A percentile compares a stretch with the other conserved stretches of the same genome.
phyloP scores from a whole-genome alignment of 2,888 invertebrate genomes.

The Bibio marci region DNA sequence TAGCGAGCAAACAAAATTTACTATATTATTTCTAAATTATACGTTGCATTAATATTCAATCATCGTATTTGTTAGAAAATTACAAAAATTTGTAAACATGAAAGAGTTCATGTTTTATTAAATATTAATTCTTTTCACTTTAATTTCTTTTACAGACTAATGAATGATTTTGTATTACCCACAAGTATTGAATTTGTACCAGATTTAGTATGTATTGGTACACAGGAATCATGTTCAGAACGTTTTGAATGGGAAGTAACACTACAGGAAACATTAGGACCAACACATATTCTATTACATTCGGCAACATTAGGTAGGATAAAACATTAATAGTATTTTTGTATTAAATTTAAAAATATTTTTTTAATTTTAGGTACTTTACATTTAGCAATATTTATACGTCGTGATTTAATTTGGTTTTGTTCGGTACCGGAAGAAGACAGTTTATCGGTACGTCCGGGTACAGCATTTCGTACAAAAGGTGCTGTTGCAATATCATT shows the following conservation, averaged over 20 bases:
- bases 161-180: constrained; percentile 83
- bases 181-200: constrained; percentile 69
- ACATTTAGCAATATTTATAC: constrained; percentile 72
- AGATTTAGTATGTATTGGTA: constrained; percentile 83
- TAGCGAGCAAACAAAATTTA: too few species aligned
- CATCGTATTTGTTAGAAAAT: too few species aligned
- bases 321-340: neutral
- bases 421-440: constrained; percentile 85
- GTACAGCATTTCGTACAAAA: constrained; percentile 82
- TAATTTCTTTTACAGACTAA: too few species aligned
- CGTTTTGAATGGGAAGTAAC: constrained; percentile 77
- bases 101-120: too few species aligned
- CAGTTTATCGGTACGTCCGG: constrained; percentile 72
- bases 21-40: too few species aligned
- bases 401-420: constrained; percentile 90
- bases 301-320: constrained; percentile 58
- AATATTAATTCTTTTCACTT: too few species aligned
- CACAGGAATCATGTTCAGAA: constrained; percentile 84
- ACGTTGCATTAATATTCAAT: too few species aligned
- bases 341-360: neutral
- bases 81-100: too few species aligned
- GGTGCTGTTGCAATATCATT: constrained; percentile 90
- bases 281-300: constrained; percentile 80
- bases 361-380: constrained; percentile 50
- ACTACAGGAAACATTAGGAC: constrained; percentile 84